A percentile compares a stretch with the other conserved stretches of the same genome.
These are phyloP conservation scores for Nothobranchius kuhntae DNA, from an alignment of 2,113 vertebrate genomes.

Conservation along the genomic window DNA sequence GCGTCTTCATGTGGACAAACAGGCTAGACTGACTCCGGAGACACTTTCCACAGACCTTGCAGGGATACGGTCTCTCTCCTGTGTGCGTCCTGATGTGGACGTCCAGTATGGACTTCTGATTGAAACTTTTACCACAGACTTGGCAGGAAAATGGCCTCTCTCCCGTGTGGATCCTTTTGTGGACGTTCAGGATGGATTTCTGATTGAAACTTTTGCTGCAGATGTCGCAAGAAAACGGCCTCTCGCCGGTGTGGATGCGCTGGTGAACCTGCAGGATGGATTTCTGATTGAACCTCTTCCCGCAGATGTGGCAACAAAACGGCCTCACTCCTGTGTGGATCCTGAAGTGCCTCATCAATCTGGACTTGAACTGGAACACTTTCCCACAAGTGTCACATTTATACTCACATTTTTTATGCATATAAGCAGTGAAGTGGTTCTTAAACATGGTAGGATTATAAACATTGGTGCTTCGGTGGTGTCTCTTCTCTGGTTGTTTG, in stretches of 20 bases:
- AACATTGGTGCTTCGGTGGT: neutral
- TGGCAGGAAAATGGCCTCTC: conserved; percentile 15
- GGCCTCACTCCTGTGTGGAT: conserved; percentile 20
- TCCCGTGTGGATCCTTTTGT: conserved; percentile 15
- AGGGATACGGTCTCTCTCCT: conserved; percentile 9
- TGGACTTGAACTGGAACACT: conserved; percentile 7
- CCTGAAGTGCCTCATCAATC: conserved; percentile 1
- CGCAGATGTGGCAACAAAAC: conserved; percentile 11
- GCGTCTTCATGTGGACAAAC: conserved; percentile 29
- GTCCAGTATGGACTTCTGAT: conserved; percentile 12
- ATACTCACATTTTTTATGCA: conserved; percentile 1
- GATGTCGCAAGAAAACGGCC: conserved; percentile 2
- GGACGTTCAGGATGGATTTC: conserved; percentile 11
- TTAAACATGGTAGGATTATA: neutral
- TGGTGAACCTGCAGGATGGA: conserved; percentile 16
- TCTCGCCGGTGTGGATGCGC: conserved; percentile 21
- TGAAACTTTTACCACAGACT: conserved; percentile 17
- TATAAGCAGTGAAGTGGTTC: neutral
- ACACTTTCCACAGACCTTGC: conserved; percentile 15
- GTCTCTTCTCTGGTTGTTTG: neutral
- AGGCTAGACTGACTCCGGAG: conserved; percentile 7
- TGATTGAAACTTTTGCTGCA: conserved; percentile 18
- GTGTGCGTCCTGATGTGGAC: conserved; percentile 2
- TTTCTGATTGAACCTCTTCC: conserved; percentile 14
- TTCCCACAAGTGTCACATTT: conserved; percentile 28